These are phyloP conservation scores for Polyergus mexicanus DNA, from an alignment of 1,140 invertebrate genomes.

Conservation along the genomic window DNA sequence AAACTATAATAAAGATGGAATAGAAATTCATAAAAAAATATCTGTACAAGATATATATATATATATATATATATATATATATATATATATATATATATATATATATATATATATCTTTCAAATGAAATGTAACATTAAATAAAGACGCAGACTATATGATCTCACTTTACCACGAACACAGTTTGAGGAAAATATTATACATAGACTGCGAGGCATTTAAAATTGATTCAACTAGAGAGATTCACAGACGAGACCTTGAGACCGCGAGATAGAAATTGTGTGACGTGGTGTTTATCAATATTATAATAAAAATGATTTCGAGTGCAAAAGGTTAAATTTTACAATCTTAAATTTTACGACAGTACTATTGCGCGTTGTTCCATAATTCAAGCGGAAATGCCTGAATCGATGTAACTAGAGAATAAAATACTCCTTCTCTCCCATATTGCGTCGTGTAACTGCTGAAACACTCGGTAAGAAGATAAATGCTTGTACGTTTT, in stretches of 20 bases:
- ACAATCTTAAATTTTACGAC: background rate
- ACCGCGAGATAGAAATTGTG: constrained; percentile 15
- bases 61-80: background rate
- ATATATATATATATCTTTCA: background rate
- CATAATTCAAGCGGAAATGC: constrained; percentile 12
- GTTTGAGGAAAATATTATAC: background rate
- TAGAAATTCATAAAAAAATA: background rate
- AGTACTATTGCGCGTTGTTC: background rate
- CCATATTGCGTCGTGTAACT: constrained; percentile 29
- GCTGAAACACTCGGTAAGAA: constrained; percentile 18
- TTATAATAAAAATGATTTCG: constrained; percentile 34
- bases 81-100: background rate
- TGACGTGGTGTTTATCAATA: constrained; percentile 33
- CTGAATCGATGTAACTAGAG: constrained; percentile 28
- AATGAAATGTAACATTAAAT: background rate
- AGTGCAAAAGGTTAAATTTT: constrained; percentile 31
- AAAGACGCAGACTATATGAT: background rate
- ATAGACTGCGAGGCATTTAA: background rate
- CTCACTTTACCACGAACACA: background rate
- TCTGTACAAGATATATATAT: background rate
- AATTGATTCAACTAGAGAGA: background rate
- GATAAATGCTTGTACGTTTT: constrained; percentile 33
- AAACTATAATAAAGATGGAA: background rate
- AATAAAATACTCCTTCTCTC: constrained; percentile 34
- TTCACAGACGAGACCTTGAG: constrained; percentile 9